Base-by-base conservation (phyloP, 2,113 vertebrate species). In the Phalacrocorax carbo region DNA sequence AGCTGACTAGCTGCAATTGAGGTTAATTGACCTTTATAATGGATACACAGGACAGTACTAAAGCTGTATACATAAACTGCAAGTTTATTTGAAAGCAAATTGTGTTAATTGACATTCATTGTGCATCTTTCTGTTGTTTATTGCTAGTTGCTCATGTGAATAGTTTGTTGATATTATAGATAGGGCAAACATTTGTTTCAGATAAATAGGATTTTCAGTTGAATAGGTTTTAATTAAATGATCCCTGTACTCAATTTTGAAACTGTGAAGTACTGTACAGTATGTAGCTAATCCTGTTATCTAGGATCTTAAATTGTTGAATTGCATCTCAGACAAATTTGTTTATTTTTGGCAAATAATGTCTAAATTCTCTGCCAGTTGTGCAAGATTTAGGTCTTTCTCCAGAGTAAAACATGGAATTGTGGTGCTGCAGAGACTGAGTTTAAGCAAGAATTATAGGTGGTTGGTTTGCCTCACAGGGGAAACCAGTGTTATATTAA, bases 181-280 rank as follows among this genome's bases (percentile, higher is more conserved):
- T 96, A 96, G 90, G 92, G 96, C 88, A 98, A 98, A 97, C 97
- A 98, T 98, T 98, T 97, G 93, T 97, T 98, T 98, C 97, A 94
- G 95, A 97, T 97, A 98, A 98, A 98, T 96, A 95, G 91, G 94
- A 34, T 96, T 98, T 98, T 98, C 97, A 97, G 94, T 96, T 98
- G 97, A 97, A 91, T 97, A 97, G 75, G 92, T 98, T 98, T 98
- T 98, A 98, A 98, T 98, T 98, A 98, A 96, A 96, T 90, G 96
- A 97, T 78, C 54, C 89, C 95, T 95, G 54, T 94, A 91, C 62
- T 95, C 96, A 60, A 57, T 97, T 97, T 96, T 92, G 62, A 97
- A 97, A 90, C 55, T 79, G 30, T 86, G 81, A 96, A 84, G 86
- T 95, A 88, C 93, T 88, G 23, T 85, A 82, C 62, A 84, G 17